Base-by-base conservation (phyloP, 92 coral and sea anemone genomes). In the Actinostola sp. region DNA sequence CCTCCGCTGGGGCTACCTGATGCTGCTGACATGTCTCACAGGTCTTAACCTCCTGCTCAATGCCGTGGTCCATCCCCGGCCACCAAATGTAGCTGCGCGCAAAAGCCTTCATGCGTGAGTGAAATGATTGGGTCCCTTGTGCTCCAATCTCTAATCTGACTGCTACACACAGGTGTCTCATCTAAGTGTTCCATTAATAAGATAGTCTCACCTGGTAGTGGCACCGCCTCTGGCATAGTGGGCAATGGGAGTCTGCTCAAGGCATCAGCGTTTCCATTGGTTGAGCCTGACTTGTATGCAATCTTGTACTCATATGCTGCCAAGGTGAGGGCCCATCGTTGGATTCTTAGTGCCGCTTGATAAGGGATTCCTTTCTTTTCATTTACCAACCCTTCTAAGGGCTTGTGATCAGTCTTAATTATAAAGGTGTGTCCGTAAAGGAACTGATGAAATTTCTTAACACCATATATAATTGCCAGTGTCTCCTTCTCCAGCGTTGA, bases 401-500 rank as follows among this genome's bases (percentile, higher is more conserved):
- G 88, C 45, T 83, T 70, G 79, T 83, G 88, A 32, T 76, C 79
- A 24, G 84, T 76, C 26, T 16, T n/a, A 13, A 62, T 39, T 14
- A 48, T 68, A 45, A 76, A 76, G 17, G 29, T 63, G 14, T 46
- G 78, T 42, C 88, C 69, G 38, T 60, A 68, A 16, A 83, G 61
- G 58, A 56, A 83, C 53, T 57, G 50, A 44, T 83, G 88, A 56
- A 76, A 76, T 31, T 76, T 76, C 34, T 36, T 48, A 21, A 82
- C 43, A 0, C 83, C 67, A 10, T 66, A 76, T 21, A 76, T 68
- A 25, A 58, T 36, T 23, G 81, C 82, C 1, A 39, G 50, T 63
- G 67, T 70, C 59, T 65, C 86, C 38, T 81, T 73, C 12, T 81
- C 61, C n/a, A 82, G 23, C 35, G 66, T 78, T 38, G 76, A 57